Evolutionary conservation across 2,797 vertebrate species (phyloP).

Genomic region (Sebastes variabilis): DNA sequence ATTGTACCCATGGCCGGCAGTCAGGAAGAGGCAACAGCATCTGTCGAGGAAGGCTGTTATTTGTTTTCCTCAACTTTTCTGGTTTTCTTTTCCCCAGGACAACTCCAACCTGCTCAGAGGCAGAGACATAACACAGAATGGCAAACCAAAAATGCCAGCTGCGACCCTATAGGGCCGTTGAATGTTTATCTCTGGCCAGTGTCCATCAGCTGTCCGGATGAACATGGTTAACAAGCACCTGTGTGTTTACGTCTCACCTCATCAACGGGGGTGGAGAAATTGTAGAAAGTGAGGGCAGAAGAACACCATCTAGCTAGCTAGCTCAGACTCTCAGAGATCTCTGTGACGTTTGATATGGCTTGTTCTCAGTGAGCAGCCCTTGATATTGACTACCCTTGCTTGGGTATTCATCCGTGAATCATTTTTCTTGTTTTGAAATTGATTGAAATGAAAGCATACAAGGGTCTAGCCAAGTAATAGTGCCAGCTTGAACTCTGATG

Average conservation of each 20-base stretch:
- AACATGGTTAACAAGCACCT: conserved; percentile 59
- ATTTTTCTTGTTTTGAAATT: not conserved
- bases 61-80: conserved; percentile 64
- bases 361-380: not conserved
- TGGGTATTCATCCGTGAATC: not conserved
- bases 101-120: conserved; percentile 36
- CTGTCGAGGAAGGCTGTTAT: conserved; percentile 64
- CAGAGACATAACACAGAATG: conserved; percentile 33
- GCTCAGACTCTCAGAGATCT: not conserved
- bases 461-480: not conserved
- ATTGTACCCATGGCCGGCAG: conserved; percentile 55
- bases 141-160: conserved; percentile 38
- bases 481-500: conserved; percentile 23
- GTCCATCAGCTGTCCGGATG: conserved; percentile 44
- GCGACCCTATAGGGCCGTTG: conserved; percentile 36
- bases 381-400: conserved; percentile 15
- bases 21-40: conserved; percentile 60
- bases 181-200: conserved; percentile 28
- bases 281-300: not conserved
- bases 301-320: not conserved
- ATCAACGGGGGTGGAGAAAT: conserved; percentile 1
- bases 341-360: not conserved
- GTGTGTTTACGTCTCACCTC: conserved; percentile 40
- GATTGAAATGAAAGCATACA: conserved; percentile 7
- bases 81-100: conserved; percentile 42